Conservation (phyloP, 2,113 vertebrate species). For the Nanger granti region DNA sequence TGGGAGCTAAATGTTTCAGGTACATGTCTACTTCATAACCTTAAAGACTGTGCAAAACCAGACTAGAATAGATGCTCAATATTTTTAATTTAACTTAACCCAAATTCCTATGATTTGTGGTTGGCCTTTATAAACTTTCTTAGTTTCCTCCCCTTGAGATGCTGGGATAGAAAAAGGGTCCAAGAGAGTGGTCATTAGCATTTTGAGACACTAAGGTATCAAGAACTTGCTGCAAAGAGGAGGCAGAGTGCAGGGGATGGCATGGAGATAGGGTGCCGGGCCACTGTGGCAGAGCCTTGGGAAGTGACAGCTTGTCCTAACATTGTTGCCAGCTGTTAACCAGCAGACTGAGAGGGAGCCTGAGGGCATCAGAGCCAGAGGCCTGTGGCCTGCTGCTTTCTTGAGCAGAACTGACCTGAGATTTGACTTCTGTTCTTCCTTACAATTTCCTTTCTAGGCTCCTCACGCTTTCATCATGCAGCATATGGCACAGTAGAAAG, state of each 20-base stretch:
- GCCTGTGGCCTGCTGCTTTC: neutral
- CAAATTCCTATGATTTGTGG: neutral
- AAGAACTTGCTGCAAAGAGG: neutral
- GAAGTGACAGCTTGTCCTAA: neutral
- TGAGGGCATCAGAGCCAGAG: neutral
- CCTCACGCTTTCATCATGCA: neutral
- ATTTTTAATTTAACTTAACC: neutral
- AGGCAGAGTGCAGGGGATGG: neutral
- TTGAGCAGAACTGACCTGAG: neutral
- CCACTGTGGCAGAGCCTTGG: neutral
- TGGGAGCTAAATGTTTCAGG: conserved; percentile 1
- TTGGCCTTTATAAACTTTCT: neutral
- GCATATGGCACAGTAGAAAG: neutral
- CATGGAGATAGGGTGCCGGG: neutral
- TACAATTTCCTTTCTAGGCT: neutral
- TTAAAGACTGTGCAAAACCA: neutral
- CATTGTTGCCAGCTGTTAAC: neutral
- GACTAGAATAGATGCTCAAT: neutral
- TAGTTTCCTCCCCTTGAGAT: neutral
- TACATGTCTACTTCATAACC: neutral
- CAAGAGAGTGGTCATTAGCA: neutral
- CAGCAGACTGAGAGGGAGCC: neutral
- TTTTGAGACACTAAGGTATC: neutral
- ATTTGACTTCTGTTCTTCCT: conserved; percentile 12
- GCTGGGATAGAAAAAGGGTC: neutral